Conservation (phyloP, 92 coral and sea anemone species). For the Bergia puertoricense region DNA sequence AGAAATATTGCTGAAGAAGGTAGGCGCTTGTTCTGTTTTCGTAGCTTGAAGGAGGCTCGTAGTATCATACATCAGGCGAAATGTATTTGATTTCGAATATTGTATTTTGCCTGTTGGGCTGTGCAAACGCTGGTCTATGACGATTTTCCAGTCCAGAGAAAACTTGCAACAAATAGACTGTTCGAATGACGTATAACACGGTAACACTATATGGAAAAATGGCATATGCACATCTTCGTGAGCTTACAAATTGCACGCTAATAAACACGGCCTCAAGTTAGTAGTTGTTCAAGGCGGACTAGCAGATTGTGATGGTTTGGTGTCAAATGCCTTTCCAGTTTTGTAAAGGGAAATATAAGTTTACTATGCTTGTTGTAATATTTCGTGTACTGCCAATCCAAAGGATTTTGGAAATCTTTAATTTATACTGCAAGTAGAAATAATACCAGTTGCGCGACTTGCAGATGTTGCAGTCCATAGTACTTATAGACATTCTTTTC, state of each 20-base stretch:
- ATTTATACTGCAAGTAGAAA: not conserved
- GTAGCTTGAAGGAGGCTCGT: not conserved
- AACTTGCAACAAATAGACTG: not conserved
- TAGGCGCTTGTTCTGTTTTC: conserved; percentile 29
- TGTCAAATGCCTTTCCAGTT: not conserved
- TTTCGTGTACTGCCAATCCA: not conserved
- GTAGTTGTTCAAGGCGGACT: conserved; percentile 6
- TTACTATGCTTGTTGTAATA: not conserved
- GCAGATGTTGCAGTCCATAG: not conserved
- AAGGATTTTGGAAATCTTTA: not conserved
- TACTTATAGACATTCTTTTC: not conserved
- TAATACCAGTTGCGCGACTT: not conserved
- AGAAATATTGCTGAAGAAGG: conserved; percentile 97
- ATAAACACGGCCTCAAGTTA: not conserved
- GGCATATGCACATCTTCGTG: not conserved
- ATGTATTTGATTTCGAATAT: conserved; percentile 12
- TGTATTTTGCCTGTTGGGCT: conserved; percentile 35
- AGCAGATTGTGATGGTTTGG: not conserved
- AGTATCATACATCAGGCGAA: not conserved
- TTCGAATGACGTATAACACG: not conserved
- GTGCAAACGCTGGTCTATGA: conserved; percentile 2
- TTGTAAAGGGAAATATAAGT: not conserved
- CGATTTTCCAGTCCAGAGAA: conserved; percentile 9
- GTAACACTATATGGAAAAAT: not conserved
- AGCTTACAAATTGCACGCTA: not conserved